Evolutionary conservation across 2,888 invertebrate species (phyloP).

Genomic region (Drosophila subsilvestris): DNA sequence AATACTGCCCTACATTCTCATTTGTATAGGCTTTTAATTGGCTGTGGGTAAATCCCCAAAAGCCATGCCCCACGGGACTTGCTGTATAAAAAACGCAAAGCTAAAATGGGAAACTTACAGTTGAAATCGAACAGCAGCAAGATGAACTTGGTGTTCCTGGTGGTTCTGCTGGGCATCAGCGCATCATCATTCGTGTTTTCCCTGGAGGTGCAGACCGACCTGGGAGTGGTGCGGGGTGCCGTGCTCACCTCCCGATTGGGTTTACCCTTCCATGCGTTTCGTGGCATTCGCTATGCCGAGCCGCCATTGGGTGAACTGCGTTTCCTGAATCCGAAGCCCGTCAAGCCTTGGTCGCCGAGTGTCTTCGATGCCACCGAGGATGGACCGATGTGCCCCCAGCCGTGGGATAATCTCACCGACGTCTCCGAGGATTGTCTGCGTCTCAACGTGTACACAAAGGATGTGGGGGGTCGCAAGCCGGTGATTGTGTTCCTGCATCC

Average conservation of each 20-base stretch:
- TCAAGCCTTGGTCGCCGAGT: slow-evolving; percentile 83
- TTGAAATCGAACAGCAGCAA: slow-evolving; percentile 8
- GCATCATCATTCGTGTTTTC: slow-evolving; percentile 34
- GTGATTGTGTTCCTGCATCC: slow-evolving; percentile 88
- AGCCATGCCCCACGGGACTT: background rate
- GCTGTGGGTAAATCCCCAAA: slow-evolving; percentile 25
- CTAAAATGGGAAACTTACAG: slow-evolving; percentile 1
- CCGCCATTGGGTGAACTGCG: slow-evolving; percentile 79
- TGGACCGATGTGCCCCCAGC: slow-evolving; percentile 86
- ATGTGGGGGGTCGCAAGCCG: slow-evolving; percentile 81
- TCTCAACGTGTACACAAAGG: slow-evolving; percentile 86
- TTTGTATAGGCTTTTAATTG: background rate
- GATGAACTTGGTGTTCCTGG: slow-evolving; percentile 36
- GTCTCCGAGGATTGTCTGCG: slow-evolving; percentile 86
- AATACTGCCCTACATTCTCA: background rate
- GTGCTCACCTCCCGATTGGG: slow-evolving; percentile 71
- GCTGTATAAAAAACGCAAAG: slow-evolving; percentile 19
- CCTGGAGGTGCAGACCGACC: slow-evolving; percentile 70
- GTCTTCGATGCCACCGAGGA: slow-evolving; percentile 86
- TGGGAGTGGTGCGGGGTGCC: slow-evolving; percentile 77
- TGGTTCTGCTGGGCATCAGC: slow-evolving; percentile 21
- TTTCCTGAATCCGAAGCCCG: slow-evolving; percentile 84
- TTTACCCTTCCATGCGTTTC: slow-evolving; percentile 76
- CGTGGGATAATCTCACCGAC: slow-evolving; percentile 67
- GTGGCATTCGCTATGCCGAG: slow-evolving; percentile 81